Evolutionary conservation across 2,797 vertebrate species (phyloP).

Genomic region (Melanotaenia boesemani): DNA sequence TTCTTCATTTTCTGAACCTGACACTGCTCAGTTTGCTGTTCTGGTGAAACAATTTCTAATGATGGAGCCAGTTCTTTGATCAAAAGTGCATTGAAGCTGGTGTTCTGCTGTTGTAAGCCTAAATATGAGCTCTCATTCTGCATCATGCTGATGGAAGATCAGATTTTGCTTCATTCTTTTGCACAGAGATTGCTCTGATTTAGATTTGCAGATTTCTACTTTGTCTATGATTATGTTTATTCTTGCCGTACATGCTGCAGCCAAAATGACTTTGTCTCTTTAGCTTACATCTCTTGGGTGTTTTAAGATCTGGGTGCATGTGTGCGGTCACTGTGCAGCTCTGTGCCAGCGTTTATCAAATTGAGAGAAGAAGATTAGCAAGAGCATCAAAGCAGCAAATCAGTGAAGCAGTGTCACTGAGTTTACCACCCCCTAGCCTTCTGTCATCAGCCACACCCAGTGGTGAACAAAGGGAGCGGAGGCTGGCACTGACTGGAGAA

Average conservation of each 20-base stretch:
- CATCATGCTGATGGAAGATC: constrained; percentile 35
- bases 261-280: constrained; percentile 26
- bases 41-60: constrained; percentile 37
- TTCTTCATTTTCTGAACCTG: constrained; percentile 52
- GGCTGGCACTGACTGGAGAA: constrained; percentile 62
- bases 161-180: constrained; percentile 28
- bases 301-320: constrained; percentile 27
- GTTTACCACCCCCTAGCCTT: constrained; percentile 65
- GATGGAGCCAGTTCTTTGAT: constrained; percentile 36
- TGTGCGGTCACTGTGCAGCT: constrained; percentile 34
- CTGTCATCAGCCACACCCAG: constrained; percentile 69
- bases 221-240: constrained; percentile 19
- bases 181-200: constrained; percentile 13
- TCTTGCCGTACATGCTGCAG: constrained; percentile 21
- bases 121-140: constrained; percentile 43
- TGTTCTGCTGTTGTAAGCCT: constrained; percentile 51
- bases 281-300: constrained; percentile 29
- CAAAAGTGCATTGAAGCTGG: constrained; percentile 42
- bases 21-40: constrained; percentile 42
- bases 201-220: constrained; percentile 6
- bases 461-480: constrained; percentile 72
- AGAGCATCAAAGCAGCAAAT: constrained; percentile 55
- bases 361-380: constrained; percentile 59
- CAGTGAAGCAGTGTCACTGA: constrained; percentile 45
- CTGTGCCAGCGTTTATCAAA: constrained; percentile 70